Percentiles rank a stretch among this genome's conserved stretches.
Conservation (phyloP, 2,888 invertebrate species). For the Brachypterus glaber region DNA sequence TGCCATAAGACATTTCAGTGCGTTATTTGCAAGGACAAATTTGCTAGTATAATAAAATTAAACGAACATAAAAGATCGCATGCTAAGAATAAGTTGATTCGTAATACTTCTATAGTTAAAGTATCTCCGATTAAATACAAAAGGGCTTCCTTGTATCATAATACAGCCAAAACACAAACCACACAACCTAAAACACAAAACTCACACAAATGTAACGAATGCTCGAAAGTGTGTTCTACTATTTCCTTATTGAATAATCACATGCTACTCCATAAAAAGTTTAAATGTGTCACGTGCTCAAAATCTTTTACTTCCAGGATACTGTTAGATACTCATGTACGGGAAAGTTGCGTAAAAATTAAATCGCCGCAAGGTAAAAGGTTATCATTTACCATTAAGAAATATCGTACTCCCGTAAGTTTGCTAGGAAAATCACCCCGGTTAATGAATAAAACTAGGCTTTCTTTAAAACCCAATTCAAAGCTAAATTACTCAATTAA, state of each 20-base stretch:
- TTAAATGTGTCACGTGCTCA: constrained; percentile 30
- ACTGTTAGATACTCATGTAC: constrained; percentile 32
- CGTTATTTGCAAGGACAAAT: constrained; percentile 30
- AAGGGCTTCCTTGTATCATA: too few relatives aligned
- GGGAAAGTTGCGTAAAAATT: constrained; percentile 33
- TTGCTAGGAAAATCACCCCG: too few relatives aligned
- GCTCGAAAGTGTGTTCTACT: constrained; percentile 30
- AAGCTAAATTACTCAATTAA: not conserved
- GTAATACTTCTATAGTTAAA: constrained; percentile 24
- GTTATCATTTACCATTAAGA: too few relatives aligned
- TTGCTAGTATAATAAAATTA: constrained; percentile 23
- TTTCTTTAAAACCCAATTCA: constrained; percentile 13
- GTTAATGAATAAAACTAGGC: constrained; percentile 22
- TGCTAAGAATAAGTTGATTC: constrained; percentile 30
- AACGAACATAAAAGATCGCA: constrained; percentile 32
- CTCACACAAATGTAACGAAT: constrained; percentile 29
- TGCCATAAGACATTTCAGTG: constrained; percentile 23
- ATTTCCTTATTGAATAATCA: constrained; percentile 25
- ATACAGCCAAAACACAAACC: not conserved
- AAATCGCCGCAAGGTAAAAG: constrained; percentile 15
- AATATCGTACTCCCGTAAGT: too few relatives aligned
- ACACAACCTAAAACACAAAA: not conserved
- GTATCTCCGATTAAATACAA: constrained; percentile 28
- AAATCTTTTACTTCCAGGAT: constrained; percentile 30
- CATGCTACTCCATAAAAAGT: constrained; percentile 29